Evolutionary conservation across 2,113 vertebrate species (phyloP), one percentile per base, ranked within the genome.

Genomic region (Ivindomyrus marchei): DNA sequence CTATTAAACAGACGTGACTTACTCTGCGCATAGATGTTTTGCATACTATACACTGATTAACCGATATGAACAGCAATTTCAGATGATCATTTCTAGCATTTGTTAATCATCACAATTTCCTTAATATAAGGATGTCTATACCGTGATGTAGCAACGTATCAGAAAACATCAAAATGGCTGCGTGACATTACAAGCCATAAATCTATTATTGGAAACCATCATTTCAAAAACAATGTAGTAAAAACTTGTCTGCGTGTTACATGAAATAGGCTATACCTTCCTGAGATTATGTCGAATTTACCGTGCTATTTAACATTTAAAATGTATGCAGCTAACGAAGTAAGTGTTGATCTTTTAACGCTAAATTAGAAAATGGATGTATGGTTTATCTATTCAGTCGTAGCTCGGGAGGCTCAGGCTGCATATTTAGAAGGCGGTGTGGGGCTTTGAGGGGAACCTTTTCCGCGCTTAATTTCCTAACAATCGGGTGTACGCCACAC

Each of bases 401-500:
- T 53, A 31, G 46, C 27, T 52, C 27, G 15, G 46, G 24, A 17
- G 24, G 21, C 17, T 31, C n/a, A 4, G 31, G 19, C 17, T 46
- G 62, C 66, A 2, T 47, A 21, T 77, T 45, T n/a, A 36, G 17
- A 42, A 49, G 6, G 24, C 3, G n/a, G 19, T 4, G 31, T 49
- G 88, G 13, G 70, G 70, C 39, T 15, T 58, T 36, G 1, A 42
- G 39, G n/a, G 27, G 21, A 10, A 24, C 58, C 3, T 62, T 80
- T 85, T 49, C 39, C 11, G n/a, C 45, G 19, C 39, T 85, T 39
- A 39, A 11, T 27, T 13, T 17, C n/a, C n/a, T n/a, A 39, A 49
- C 42, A 89, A 89, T 52, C 17, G 42, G 13, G 84, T 86, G 90
- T 50, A 31, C 31, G 62, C 83, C 84, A 42, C 90, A 89, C 84